Evolutionary conservation across 2,888 invertebrate species (phyloP).

Genomic region (Diploptera punctata): DNA sequence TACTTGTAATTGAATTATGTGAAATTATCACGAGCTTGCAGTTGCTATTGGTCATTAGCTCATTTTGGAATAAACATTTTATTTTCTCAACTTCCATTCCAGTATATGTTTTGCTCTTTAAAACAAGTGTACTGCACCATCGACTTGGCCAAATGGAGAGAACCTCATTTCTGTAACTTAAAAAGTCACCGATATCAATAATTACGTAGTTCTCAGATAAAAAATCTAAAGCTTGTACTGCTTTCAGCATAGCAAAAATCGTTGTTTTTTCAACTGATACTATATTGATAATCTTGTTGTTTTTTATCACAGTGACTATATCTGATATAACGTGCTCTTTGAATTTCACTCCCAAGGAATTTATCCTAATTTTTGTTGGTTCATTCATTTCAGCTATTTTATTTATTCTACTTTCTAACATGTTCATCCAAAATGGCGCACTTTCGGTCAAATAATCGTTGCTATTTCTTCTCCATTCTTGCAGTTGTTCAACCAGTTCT

Average conservation of each 20-base stretch:
- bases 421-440: background rate
- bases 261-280: background rate
- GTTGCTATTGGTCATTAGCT: background rate
- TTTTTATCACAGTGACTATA: background rate
- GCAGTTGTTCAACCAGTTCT: conserved; percentile 11
- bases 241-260: background rate
- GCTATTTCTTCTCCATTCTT: conserved; percentile 18
- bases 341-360: background rate
- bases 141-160: background rate
- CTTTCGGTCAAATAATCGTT: conserved; percentile 10
- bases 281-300: conserved; percentile 7
- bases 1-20: background rate
- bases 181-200: background rate
- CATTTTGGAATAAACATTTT: background rate
- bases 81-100: background rate
- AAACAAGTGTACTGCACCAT: background rate
- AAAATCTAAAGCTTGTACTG: background rate
- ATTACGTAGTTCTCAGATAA: background rate
- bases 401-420: background rate
- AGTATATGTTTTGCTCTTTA: background rate
- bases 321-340: background rate
- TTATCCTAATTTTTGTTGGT: background rate
- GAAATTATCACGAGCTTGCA: background rate
- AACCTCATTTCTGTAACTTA: background rate
- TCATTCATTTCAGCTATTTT: background rate